Evolutionary conservation across 2,113 vertebrate genomes (phyloP), one percentile per base, ranked within the genome.

Genomic region (Actenoides hombroni): DNA sequence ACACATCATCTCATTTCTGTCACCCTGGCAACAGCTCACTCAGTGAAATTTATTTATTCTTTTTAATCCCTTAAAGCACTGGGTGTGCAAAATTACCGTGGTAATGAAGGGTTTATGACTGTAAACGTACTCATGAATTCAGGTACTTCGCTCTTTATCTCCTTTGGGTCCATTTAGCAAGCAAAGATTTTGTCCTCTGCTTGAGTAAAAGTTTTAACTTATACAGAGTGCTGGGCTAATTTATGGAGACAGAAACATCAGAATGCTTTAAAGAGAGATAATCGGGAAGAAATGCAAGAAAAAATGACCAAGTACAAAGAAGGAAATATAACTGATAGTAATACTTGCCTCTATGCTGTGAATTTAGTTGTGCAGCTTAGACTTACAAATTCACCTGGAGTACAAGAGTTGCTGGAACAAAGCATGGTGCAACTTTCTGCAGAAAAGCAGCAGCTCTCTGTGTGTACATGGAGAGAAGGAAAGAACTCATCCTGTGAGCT

Each of bases 21-120:
- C 92, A 81, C 88, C 71, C 61, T 92, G 64, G 83, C 51, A 95
- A 94, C 84, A 63, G 69, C 87, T 89, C 77, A 59, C 48, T 92
- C 68, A 17, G 37, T 57, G 65, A 75, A 29, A 70, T 88, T 88
- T 78, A 48, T 89, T 94, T 88, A 70, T 83, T 85, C 88, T 79
- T 73, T 78, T 75, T 37, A 74, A 83, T 69, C 49, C 87, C 51
- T 69, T 69, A 14, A 92, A 85, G 88, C 40, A 60, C 69, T n/a
- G 69, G 49, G 29, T 75, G 44, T 79, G 64, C 69, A 90, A 84
- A 91, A 87, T 88, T 75, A 68, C 79, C 64, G 82, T 44, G 73
- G 59, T 85, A 83, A 92, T 85, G 71, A 82, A 89, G 75, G 65
- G 46, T 54, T 88, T 57, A 59, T 23, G 51, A 20, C 69, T 85